phyloP scores from a whole-genome alignment of 1,140 invertebrate genomes.

The Hylaeus volcanicus region DNA sequence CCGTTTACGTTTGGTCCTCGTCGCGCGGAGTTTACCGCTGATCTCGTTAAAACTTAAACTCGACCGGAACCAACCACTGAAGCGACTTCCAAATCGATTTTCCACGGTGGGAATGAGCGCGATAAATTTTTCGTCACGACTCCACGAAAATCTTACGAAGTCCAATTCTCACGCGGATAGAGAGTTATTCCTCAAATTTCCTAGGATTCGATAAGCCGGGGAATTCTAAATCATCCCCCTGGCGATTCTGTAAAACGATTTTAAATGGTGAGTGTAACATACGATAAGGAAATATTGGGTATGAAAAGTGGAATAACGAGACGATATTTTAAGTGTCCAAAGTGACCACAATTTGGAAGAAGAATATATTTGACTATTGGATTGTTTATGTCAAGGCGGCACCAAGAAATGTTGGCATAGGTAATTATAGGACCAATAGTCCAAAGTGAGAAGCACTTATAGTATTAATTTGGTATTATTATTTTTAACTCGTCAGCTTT shows the following conservation, averaged over 20 bases:
- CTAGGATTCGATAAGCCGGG: not conserved
- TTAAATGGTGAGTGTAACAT: too few relatives aligned
- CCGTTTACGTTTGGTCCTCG: slow-evolving; percentile 15
- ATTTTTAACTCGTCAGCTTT: too few relatives aligned
- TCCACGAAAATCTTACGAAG: not conserved
- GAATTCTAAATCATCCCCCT: not conserved
- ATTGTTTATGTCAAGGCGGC: too few relatives aligned
- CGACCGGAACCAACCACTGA: slow-evolving; percentile 19
- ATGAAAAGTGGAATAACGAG: too few relatives aligned
- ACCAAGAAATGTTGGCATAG: too few relatives aligned
- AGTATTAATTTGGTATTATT: too few relatives aligned
- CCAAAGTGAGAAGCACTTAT: too few relatives aligned
- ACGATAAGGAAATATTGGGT: too few relatives aligned
- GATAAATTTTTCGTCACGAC: slow-evolving; percentile 55
- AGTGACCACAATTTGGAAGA: too few relatives aligned
- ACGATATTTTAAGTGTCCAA: too few relatives aligned
- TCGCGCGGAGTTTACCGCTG: slow-evolving; percentile 51
- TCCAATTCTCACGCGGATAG: not conserved
- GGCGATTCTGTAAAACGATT: not conserved
- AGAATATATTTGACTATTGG: too few relatives aligned
- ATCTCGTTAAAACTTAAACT: slow-evolving; percentile 63
- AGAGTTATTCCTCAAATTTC: not conserved
- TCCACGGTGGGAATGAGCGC: slow-evolving; percentile 36
- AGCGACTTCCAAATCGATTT: slow-evolving; percentile 42
- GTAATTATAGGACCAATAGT: too few relatives aligned